Conservation (phyloP, 2,888 invertebrate genomes). For the Oxyteleia sp. region DNA sequence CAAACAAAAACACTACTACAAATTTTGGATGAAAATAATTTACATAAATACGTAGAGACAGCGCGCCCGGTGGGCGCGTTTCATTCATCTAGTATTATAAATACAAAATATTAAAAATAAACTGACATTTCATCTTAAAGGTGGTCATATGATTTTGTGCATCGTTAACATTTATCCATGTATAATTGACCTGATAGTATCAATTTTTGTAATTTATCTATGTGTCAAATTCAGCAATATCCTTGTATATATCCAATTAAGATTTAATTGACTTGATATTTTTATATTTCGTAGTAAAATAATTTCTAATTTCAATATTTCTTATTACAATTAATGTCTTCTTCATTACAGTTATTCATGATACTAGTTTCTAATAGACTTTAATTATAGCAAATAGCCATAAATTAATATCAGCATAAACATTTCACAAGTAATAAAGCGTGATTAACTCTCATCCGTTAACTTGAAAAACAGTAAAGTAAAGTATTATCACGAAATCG, state of each 20-base stretch:
- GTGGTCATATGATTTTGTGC: too few species aligned
- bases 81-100: too few species aligned
- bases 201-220: too few species aligned
- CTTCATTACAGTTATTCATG: not conserved
- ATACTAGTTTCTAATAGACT: conserved; percentile 4
- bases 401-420: conserved; percentile 15
- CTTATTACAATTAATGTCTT: too few species aligned
- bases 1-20: too few species aligned
- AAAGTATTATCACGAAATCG: conserved; percentile 36
- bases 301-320: not conserved
- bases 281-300: not conserved
- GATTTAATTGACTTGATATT: conserved; percentile 24
- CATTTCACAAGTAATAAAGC: conserved; percentile 13
- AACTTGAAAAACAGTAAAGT: conserved; percentile 23
- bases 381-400: not conserved
- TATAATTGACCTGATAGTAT: too few species aligned
- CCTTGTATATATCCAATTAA: conserved; percentile 28
- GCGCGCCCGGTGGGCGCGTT: too few species aligned
- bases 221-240: not conserved
- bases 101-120: too few species aligned
- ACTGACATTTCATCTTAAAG: too few species aligned
- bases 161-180: too few species aligned
- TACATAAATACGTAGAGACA: too few species aligned
- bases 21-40: too few species aligned
- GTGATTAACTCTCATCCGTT: conserved; percentile 47